A percentile compares a stretch with the other conserved stretches of the same genome.
Evolutionary conservation across 2,888 invertebrate genomes (phyloP).

Genomic region (Pachycephus smyrnensis): DNA sequence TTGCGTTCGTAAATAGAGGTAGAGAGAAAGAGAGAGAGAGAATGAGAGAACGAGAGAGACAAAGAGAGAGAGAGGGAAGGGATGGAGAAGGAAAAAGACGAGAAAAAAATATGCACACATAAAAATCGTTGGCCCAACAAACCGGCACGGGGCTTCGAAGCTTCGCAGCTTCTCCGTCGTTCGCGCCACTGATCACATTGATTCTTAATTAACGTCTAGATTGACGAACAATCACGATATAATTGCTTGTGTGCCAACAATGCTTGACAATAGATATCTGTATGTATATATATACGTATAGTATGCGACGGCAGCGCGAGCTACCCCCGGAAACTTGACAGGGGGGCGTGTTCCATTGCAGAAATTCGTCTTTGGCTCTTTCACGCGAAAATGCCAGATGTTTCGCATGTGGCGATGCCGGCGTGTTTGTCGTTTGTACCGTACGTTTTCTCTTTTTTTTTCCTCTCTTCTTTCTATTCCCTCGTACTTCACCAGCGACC

Average conservation of each 20-base stretch:
- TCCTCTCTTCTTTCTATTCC: constrained; percentile 16
- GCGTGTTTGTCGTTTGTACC: constrained; percentile 37
- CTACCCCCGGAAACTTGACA: constrained; percentile 58
- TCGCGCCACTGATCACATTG: constrained; percentile 60
- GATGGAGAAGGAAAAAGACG: not conserved
- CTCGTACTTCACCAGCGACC: not conserved
- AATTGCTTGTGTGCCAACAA: constrained; percentile 59
- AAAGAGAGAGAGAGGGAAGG: not conserved
- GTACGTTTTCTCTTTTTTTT: constrained; percentile 22
- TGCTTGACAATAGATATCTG: constrained; percentile 55
- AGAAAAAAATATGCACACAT: not conserved
- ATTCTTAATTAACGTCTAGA: constrained; percentile 62
- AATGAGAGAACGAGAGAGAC: no score
- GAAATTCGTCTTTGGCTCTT: constrained; percentile 64
- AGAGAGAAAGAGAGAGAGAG: not conserved
- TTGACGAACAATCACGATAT: constrained; percentile 60
- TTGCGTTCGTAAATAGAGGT: not conserved
- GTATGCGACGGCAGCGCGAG: not conserved
- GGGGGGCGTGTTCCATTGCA: constrained; percentile 64
- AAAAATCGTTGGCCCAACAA: not conserved
- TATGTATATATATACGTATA: not conserved
- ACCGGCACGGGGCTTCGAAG: not conserved
- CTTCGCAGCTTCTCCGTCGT: constrained; percentile 14
- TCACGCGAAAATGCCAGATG: constrained; percentile 66
- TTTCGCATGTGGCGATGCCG: constrained; percentile 62